A percentile compares a stretch with the other conserved stretches of the same genome.
phyloP scores from a whole-genome alignment of 2,888 invertebrate species.

The Ceraclea dissimilis region DNA sequence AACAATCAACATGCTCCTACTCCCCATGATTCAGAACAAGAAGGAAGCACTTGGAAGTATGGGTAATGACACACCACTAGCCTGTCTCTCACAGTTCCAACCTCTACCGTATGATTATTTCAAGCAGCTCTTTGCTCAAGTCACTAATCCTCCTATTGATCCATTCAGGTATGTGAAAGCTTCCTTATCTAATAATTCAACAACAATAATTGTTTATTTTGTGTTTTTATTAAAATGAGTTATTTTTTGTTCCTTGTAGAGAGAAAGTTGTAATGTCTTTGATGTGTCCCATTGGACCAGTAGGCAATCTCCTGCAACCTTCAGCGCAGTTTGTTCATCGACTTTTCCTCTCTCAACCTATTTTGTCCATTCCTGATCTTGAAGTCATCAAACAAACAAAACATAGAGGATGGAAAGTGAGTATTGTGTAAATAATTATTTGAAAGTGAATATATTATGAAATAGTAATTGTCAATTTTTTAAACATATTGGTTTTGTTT shows the following conservation, averaged over 20 bases:
- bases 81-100: constrained; percentile 92
- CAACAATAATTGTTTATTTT: not conserved
- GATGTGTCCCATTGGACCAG: constrained; percentile 94
- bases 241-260: constrained; percentile 36
- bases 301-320: constrained; percentile 88
- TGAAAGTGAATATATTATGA: not conserved
- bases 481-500: too few species aligned
- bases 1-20: constrained; percentile 84
- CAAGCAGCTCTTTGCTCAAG: constrained; percentile 98
- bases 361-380: constrained; percentile 84
- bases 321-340: constrained; percentile 80
- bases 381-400: constrained; percentile 77
- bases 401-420: constrained; percentile 77
- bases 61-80: constrained; percentile 98
- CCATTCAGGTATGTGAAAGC: constrained; percentile 64
- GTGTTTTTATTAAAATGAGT: not conserved
- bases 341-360: constrained; percentile 88
- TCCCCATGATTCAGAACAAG: constrained; percentile 94
- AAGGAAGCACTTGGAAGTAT: constrained; percentile 98
- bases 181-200: not conserved
- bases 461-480: not conserved
- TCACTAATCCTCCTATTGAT: constrained; percentile 99
- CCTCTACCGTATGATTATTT: constrained; percentile 96
- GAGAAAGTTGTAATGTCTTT: constrained; percentile 99
- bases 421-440: not conserved